A percentile compares a stretch with the other conserved stretches of the same genome.
Evolutionary conservation across 2,797 vertebrate species (phyloP).

Genomic region (Oryzias sinensis): DNA sequence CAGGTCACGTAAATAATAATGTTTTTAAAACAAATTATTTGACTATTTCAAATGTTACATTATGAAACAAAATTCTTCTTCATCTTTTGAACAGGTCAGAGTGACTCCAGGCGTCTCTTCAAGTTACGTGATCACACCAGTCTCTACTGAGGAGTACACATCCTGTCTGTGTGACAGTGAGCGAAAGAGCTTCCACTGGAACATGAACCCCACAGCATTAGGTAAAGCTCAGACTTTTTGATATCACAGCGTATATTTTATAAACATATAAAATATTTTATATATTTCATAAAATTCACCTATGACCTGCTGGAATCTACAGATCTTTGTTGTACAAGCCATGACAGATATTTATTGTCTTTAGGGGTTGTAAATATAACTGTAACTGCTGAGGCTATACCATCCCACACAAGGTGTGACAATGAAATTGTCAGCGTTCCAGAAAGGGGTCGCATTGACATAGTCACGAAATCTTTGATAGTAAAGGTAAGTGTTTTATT

Average conservation of each 20-base stretch:
- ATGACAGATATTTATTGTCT: not conserved
- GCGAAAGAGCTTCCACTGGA: conserved; percentile 71
- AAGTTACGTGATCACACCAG: conserved; percentile 58
- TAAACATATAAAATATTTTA: not conserved
- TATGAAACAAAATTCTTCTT: not conserved
- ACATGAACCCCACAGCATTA: conserved; percentile 51
- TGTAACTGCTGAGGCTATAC: conserved; percentile 75
- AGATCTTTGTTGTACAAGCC: no score
- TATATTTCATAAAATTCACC: not conserved
- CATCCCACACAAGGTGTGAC: conserved; percentile 67
- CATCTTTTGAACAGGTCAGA: conserved; percentile 50
- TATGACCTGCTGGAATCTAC: no score
- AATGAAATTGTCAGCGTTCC: conserved; percentile 73
- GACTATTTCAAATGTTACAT: no score
- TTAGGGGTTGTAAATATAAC: conserved; percentile 79
- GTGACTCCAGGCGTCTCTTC: conserved; percentile 53
- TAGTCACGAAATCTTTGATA: conserved; percentile 61
- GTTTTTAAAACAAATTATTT: no score
- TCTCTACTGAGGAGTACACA: conserved; percentile 49
- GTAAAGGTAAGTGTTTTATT: conserved; percentile 61
- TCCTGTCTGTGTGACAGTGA: conserved; percentile 71
- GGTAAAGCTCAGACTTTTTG: conserved; percentile 43
- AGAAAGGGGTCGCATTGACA: conserved; percentile 76
- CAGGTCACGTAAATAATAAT: no score
- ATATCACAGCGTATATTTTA: no score